These are phyloP conservation scores for Drosophila nigricruria DNA, from an alignment of 2,888 invertebrate genomes.

Conservation along the genomic window DNA sequence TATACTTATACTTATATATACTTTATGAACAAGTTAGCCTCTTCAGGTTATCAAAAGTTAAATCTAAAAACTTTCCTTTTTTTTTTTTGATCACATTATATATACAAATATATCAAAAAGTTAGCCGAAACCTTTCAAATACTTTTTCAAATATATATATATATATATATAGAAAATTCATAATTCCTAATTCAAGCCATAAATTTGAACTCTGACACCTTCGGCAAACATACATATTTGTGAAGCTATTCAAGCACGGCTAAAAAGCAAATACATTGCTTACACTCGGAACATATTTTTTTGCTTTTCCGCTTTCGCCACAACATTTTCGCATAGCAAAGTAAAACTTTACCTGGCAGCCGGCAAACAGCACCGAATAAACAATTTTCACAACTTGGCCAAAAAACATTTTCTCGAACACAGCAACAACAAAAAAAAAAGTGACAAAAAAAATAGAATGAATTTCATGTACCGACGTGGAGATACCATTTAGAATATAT, in stretches of 20 bases:
- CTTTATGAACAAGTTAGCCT: neutral
- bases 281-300: conserved; percentile 28
- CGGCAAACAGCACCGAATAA: conserved; percentile 2
- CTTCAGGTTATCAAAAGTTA: neutral
- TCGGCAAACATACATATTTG: conserved; percentile 14
- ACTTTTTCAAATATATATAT: too few species aligned
- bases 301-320: conserved; percentile 4
- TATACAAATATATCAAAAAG: neutral
- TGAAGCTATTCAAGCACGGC: conserved; percentile 9
- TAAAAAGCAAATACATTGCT: conserved; percentile 21
- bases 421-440: conserved; percentile 4
- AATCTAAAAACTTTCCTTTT: neutral
- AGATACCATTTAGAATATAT: neutral
- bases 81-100: too few species aligned
- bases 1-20: neutral
- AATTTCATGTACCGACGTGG: neutral
- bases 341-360: conserved; percentile 25
- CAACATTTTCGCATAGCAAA: conserved; percentile 10
- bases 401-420: conserved; percentile 9
- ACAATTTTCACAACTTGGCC: conserved; percentile 27
- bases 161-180: conserved; percentile 3
- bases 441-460: neutral
- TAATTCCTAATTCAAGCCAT: conserved; percentile 1
- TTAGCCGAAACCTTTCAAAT: neutral
- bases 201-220: conserved; percentile 12